These are phyloP conservation scores for Mormyrus iriodes DNA, from an alignment of 2,113 vertebrate genomes.

Conservation along the genomic window DNA sequence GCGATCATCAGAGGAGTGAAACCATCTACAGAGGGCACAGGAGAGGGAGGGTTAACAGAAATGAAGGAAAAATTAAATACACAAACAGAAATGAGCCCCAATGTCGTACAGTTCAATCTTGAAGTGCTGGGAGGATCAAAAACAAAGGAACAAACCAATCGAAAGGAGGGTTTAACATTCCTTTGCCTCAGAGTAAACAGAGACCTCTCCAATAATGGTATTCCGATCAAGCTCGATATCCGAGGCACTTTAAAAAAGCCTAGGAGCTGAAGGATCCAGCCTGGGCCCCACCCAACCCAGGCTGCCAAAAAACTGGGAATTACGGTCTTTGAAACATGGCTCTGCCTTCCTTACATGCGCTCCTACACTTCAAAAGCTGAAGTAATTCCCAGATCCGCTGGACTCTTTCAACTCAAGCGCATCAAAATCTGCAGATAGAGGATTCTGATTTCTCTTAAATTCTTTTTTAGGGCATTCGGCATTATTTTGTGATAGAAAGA, in stretches of 20 bases:
- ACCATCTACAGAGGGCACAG: slow-evolving; percentile 66
- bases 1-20: slow-evolving; percentile 97
- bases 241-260: slow-evolving; percentile 47
- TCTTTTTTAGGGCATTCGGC: slow-evolving; percentile 35
- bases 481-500: slow-evolving; percentile 27
- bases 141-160: slow-evolving; percentile 57
- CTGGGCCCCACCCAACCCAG: slow-evolving; percentile 49
- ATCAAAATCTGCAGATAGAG: slow-evolving; percentile 42
- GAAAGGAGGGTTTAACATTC: slow-evolving; percentile 55
- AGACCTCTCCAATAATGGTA: slow-evolving; percentile 51
- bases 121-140: slow-evolving; percentile 37
- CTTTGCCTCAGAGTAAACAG: slow-evolving; percentile 48
- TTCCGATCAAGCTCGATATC: slow-evolving; percentile 56
- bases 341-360: slow-evolving; percentile 46
- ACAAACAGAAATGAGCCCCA: not conserved
- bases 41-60: not conserved
- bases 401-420: slow-evolving; percentile 57
- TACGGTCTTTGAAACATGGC: slow-evolving; percentile 56
- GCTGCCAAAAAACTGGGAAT: slow-evolving; percentile 50
- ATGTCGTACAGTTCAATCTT: slow-evolving; percentile 2
- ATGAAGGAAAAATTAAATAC: not conserved
- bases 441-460: slow-evolving; percentile 43
- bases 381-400: slow-evolving; percentile 56
- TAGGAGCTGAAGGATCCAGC: slow-evolving; percentile 44
- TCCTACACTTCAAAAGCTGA: slow-evolving; percentile 65